Base-by-base conservation (phyloP, 1,140 invertebrate genomes). In the Hirudo medicinalis region DNA sequence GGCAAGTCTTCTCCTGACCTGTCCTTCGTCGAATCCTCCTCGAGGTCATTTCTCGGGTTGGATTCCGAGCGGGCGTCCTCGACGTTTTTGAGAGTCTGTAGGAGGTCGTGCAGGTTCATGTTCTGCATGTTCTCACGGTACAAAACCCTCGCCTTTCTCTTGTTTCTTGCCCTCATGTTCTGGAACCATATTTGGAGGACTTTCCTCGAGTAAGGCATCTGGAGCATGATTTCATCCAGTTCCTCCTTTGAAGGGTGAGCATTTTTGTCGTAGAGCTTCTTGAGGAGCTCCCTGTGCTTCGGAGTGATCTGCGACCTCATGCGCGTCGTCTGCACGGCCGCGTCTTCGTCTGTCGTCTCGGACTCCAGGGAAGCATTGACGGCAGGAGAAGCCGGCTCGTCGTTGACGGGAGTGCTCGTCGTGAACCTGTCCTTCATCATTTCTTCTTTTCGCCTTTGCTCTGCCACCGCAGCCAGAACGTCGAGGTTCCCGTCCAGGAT, bases 111-210 rank as follows among this genome's bases (percentile, higher is more conserved):
- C 11, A 49, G 15, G 43, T 17, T 9, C 32, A 36, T 36, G 43
- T 4, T 6, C 40, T 40, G 4, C 40, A 40, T 11, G 40, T 49
- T 2, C 5, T 49, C 43, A 1, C 43, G 43, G 43, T 49, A 49
- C 43, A 79, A 75, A 70, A 77, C 72, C 71, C 76, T 78, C 27
- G 77, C 78, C 54, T 72, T 72, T 67, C 76, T 71, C 20, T 92
- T 86, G 78, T 95, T 92, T 49, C 94, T 86, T 0, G 94, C 94
- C 70, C 94, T 86, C 76, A 91, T 94, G 82, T 97, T 97, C 84
- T 98, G 95, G 80, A 97, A 98, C 94, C 95, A 98, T 5, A 87
- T 86, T 83, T 97, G 94, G 8, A 98, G 92, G 4, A 97, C 94
- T 54, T 49, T 43, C 49, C 53, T 70, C n/a, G 69, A 17, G n/a